Percentiles rank a stretch among this genome's conserved stretches.
These are phyloP conservation scores for Acrossocheilus wenchowensis DNA, from an alignment of 2,797 vertebrate genomes.

Conservation along the genomic window DNA sequence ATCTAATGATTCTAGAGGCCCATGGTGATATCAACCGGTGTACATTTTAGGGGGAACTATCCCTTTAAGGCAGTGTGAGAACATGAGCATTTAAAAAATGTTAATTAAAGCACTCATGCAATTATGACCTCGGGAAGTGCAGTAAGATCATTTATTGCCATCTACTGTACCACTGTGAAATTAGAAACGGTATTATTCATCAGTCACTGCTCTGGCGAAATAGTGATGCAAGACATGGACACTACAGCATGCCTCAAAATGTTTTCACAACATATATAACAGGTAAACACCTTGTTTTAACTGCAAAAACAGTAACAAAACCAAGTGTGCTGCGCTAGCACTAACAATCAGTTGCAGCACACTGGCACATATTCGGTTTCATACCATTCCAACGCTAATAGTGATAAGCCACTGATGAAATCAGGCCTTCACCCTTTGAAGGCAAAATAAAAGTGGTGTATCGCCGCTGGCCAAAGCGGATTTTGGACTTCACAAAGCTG, in stretches of 20 bases:
- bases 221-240: neutral
- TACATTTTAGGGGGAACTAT: neutral
- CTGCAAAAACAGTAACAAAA: neutral
- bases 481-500: constrained; percentile 18
- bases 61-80: neutral
- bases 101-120: neutral
- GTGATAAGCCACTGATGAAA: constrained; percentile 31
- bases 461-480: constrained; percentile 31
- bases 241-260: neutral
- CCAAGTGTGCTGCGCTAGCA: neutral
- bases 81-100: neutral
- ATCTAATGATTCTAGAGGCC: neutral
- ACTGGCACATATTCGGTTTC: constrained; percentile 19
- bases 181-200: neutral
- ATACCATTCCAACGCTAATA: neutral
- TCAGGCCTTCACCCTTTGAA: constrained; percentile 27
- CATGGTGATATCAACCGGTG: neutral
- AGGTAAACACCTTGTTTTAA: neutral
- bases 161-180: neutral
- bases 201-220: neutral
- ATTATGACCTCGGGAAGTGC: neutral
- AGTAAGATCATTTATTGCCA: neutral
- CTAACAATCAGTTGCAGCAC: neutral
- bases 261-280: neutral
- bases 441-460: constrained; percentile 10